Evolutionary conservation across 2,888 invertebrate species (phyloP), one percentile per base, ranked within the genome.

Genomic region (Prosapia bicincta): DNA sequence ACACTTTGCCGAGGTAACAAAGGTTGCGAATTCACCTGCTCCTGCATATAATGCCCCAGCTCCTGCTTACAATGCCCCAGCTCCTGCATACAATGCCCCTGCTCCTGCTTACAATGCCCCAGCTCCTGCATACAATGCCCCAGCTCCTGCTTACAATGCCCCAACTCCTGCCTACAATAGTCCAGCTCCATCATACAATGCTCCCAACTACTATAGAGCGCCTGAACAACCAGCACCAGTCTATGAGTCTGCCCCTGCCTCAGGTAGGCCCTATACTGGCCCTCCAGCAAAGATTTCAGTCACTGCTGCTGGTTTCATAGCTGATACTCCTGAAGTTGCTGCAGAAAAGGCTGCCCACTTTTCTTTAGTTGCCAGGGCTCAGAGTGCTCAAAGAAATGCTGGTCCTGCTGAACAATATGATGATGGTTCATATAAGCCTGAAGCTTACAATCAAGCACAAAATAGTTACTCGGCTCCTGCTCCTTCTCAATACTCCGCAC

Each of bases 121-220:
- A 13, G 26, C 69, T 20, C 54, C 54, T 54, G 2, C 20, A 3
- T 54, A 67, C 26, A 67, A 28, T n/a, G 10, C 54, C 82, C 82
- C 85, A 70, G 83, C 85, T 78, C 85, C 86, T 66, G 82, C 85
- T 74, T 86, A 86, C 54, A 83, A 83, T 79, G 78, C 83, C 72
- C 80, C 81, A 82, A 82, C 85, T 70, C 83, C 85, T 78, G 54
- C 54, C 54, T 54, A 54, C 20, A 54, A 54, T n/a, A n/a, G n/a
- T n/a, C 82, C 85, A 70, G 83, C 85, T 78, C 85, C 86, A 67
- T 82, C 85, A 75, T 86, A 86, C 54, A 83, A 83, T 79, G 78
- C 83, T 72, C 80, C 81, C 77, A 84, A 85, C 78, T 82, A 83
- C 80, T 85, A 86, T 81, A 81, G 83, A 76, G 86, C 86, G 76